A percentile compares a stretch with the other conserved stretches of the same genome.
Conservation (phyloP, 1,140 invertebrate genomes). For the Trichoplusia ni region DNA sequence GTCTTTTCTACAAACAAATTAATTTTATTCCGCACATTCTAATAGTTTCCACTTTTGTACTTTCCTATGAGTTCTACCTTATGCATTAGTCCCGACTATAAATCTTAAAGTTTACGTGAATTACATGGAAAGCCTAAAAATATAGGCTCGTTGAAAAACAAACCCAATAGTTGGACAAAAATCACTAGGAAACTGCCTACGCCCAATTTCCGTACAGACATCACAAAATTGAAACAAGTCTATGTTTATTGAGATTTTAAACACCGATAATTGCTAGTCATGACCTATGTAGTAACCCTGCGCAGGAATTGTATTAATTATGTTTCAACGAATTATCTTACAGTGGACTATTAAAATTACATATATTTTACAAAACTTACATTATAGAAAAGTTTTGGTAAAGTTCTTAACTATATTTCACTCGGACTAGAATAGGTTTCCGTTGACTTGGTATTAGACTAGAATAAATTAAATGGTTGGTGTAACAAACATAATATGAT, state of each 20-base stretch:
- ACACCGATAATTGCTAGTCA: slow-evolving; percentile 18
- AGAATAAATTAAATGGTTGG: slow-evolving; percentile 55
- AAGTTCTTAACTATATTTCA: slow-evolving; percentile 30
- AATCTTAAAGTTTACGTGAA: slow-evolving; percentile 33
- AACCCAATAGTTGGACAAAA: slow-evolving; percentile 3
- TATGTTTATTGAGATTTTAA: slow-evolving; percentile 24
- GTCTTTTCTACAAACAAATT: slow-evolving; percentile 54
- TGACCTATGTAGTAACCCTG: slow-evolving; percentile 38
- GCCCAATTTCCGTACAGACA: slow-evolving; percentile 1
- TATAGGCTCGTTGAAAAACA: neutral
- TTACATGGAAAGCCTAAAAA: slow-evolving; percentile 20
- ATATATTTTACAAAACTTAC: slow-evolving; percentile 48
- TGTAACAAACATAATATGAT: slow-evolving; percentile 52
- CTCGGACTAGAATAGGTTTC: slow-evolving; percentile 45
- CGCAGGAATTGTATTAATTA: slow-evolving; percentile 36
- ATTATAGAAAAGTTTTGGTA: slow-evolving; percentile 28
- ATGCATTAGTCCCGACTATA: slow-evolving; percentile 46
- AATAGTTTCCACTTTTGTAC: slow-evolving; percentile 64
- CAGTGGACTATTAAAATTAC: slow-evolving; percentile 40
- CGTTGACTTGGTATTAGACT: slow-evolving; percentile 57
- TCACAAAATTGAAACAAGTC: slow-evolving; percentile 19
- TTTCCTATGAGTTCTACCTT: slow-evolving; percentile 67
- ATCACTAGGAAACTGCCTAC: slow-evolving; percentile 3
- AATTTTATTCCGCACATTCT: slow-evolving; percentile 43
- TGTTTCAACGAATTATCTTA: slow-evolving; percentile 39